Percentiles rank a stretch among this genome's conserved stretches.
These are phyloP conservation scores for Panurus biarmicus DNA, from an alignment of 2,113 vertebrate genomes.

Conservation along the genomic window DNA sequence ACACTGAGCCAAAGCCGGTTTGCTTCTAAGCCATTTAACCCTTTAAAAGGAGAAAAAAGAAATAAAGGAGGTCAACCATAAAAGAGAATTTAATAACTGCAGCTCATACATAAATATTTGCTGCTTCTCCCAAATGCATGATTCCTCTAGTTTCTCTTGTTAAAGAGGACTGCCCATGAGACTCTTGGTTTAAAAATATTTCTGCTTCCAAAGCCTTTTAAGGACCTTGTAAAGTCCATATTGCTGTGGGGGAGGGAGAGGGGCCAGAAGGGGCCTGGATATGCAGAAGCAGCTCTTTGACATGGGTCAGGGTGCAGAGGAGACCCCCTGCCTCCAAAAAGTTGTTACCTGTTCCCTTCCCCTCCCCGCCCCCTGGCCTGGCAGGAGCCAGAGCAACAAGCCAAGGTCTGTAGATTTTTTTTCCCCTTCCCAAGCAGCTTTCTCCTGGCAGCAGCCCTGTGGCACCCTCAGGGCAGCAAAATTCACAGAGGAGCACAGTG, in stretches of 20 bases:
- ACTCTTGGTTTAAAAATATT: neutral
- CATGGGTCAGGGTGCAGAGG: neutral
- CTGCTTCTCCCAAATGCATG: neutral
- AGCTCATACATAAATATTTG: conserved; percentile 33
- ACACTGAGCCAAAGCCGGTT: neutral
- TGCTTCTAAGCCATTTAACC: conserved; percentile 3
- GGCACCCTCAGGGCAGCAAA: neutral
- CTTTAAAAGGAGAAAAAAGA: neutral
- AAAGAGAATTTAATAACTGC: conserved; percentile 23
- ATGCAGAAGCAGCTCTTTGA: neutral
- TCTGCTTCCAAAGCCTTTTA: neutral
- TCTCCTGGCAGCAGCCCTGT: neutral
- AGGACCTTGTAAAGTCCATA: neutral
- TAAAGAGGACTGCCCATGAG: neutral
- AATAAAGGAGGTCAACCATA: neutral
- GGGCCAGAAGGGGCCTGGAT: neutral
- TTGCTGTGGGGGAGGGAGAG: neutral
- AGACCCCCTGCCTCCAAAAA: neutral
- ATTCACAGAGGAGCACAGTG: neutral
- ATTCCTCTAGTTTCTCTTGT: neutral
- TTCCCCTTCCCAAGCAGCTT: neutral
- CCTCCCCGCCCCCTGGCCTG: neutral
- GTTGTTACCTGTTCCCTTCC: neutral
- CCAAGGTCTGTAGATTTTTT: neutral
- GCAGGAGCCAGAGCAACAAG: neutral